These are phyloP conservation scores for Saxidomus purpurata DNA, from an alignment of 1,140 invertebrate genomes.

Conservation along the genomic window DNA sequence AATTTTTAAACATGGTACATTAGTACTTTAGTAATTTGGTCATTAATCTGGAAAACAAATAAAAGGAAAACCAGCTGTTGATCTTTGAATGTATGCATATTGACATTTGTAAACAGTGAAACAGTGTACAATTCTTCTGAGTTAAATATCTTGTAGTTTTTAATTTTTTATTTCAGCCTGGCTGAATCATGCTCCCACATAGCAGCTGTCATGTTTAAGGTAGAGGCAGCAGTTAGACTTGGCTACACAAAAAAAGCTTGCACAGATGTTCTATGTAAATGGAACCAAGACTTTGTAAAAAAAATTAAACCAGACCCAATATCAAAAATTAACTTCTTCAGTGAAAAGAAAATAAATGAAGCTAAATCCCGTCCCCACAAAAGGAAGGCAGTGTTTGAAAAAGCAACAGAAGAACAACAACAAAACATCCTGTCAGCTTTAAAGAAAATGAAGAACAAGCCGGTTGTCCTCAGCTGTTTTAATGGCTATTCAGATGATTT, in stretches of 20 bases:
- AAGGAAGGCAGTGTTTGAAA: not conserved
- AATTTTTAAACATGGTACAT: too few species aligned
- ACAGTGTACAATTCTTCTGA: too few species aligned
- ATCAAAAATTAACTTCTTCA: not conserved
- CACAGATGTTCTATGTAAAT: constrained; percentile 34
- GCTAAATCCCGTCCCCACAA: not conserved
- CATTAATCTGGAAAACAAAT: too few species aligned
- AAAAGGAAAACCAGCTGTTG: too few species aligned
- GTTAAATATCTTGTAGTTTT: not conserved
- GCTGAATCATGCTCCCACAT: constrained; percentile 56
- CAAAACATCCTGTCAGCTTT: not conserved
- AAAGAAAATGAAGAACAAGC: not conserved
- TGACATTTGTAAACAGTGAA: too few species aligned
- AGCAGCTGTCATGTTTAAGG: constrained; percentile 51
- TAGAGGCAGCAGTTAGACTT: constrained; percentile 43
- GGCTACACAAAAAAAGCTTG: not conserved
- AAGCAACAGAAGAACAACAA: not conserved
- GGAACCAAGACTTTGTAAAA: constrained; percentile 66
- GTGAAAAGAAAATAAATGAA: not conserved
- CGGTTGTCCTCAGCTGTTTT: not conserved
- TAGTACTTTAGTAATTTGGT: too few species aligned
- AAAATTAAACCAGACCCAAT: constrained; percentile 51
- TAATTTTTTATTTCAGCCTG: constrained; percentile 46
- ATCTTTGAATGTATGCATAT: too few species aligned
- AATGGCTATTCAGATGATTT: not conserved